Evolutionary conservation across 1,140 invertebrate species (phyloP).

Genomic region (Zaprionus africanus): DNA sequence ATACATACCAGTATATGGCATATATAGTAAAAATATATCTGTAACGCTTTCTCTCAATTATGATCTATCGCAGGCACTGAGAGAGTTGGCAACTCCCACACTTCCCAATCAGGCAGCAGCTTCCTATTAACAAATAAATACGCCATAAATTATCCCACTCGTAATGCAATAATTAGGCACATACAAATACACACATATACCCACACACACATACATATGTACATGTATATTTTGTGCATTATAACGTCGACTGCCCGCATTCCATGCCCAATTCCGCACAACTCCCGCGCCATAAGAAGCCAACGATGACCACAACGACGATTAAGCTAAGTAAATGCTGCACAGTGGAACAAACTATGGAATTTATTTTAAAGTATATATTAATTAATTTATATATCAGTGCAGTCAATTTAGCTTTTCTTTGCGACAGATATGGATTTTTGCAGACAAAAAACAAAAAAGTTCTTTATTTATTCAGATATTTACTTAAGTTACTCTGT

Average conservation of each 20-base stretch:
- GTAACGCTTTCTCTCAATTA: conserved; percentile 23
- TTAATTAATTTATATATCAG: background rate
- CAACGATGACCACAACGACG: conserved; percentile 8
- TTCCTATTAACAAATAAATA: conserved; percentile 26
- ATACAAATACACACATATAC: background rate
- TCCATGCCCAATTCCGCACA: conserved; percentile 47
- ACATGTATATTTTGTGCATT: conserved; percentile 15
- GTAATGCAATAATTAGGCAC: conserved; percentile 39
- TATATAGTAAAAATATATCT: background rate
- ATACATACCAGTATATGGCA: background rate
- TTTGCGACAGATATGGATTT: no score
- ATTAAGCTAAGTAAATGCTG: conserved; percentile 7
- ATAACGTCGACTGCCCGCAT: conserved; percentile 46
- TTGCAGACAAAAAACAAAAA: no score
- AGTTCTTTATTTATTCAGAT: no score
- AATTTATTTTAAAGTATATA: background rate
- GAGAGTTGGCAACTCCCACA: conserved; percentile 33
- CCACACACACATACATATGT: background rate
- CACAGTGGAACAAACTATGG: background rate
- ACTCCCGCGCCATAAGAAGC: conserved; percentile 21
- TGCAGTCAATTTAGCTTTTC: background rate
- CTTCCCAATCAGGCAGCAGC: background rate
- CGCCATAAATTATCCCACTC: conserved; percentile 40
- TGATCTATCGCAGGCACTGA: background rate
- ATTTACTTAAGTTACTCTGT: no score